A percentile compares a stretch with the other conserved stretches of the same genome.
phyloP scores from a whole-genome alignment of 1,140 invertebrate genomes.

The Halictus rubicundus region DNA sequence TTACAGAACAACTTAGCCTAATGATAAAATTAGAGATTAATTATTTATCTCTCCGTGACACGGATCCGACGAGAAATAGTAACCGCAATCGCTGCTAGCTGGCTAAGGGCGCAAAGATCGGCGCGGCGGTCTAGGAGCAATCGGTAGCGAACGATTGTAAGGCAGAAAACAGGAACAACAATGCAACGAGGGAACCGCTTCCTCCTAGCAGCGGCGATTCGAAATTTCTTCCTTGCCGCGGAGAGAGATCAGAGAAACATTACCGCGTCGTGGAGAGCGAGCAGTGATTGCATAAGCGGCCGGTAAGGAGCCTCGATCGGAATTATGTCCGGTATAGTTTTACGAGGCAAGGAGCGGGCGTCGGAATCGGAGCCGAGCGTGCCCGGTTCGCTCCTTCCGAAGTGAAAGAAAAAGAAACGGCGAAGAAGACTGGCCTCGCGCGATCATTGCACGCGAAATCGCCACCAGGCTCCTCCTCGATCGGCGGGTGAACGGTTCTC shows the following conservation, averaged over 20 bases:
- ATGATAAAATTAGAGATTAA: too few relatives aligned
- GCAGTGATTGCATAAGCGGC: slow-evolving; percentile 16
- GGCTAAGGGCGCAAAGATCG: too few relatives aligned
- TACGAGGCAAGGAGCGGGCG: slow-evolving; percentile 24
- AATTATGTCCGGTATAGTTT: slow-evolving; percentile 54
- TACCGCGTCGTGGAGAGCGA: not conserved
- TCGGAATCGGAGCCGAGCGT: slow-evolving; percentile 12
- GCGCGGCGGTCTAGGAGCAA: too few relatives aligned
- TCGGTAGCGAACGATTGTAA: not conserved
- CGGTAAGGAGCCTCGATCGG: slow-evolving; percentile 9
- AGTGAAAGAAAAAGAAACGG: slow-evolving; percentile 51
- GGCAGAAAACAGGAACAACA: not conserved
- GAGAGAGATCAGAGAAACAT: slow-evolving; percentile 21
- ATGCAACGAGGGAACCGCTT: not conserved
- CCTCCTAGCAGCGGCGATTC: not conserved
- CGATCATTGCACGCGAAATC: slow-evolving; percentile 34
- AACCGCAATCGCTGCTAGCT: too few relatives aligned
- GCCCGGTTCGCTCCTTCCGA: slow-evolving; percentile 6
- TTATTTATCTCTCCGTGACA: too few relatives aligned
- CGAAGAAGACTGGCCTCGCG: slow-evolving; percentile 1
- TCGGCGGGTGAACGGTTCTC: slow-evolving; percentile 18
- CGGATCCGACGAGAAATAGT: too few relatives aligned
- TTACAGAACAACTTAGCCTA: too few relatives aligned
- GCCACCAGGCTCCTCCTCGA: slow-evolving; percentile 35
- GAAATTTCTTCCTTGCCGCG: slow-evolving; percentile 2